A percentile compares a stretch with the other conserved stretches of the same genome.
These are phyloP conservation scores for Dendrolimus punctatus DNA, from an alignment of 1,140 invertebrate species.

Conservation along the genomic window DNA sequence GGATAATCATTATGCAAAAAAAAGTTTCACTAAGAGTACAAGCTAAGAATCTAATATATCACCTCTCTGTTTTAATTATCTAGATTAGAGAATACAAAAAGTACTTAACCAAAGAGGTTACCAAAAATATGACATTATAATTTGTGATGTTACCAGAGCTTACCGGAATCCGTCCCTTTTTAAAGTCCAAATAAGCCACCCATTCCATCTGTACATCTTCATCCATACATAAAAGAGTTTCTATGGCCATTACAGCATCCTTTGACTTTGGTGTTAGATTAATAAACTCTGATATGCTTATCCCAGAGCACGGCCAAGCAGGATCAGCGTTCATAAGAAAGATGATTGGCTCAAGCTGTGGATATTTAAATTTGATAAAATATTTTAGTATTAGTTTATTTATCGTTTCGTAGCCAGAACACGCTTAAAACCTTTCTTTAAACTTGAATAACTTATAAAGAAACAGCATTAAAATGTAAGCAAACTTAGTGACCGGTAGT, in stretches of 20 bases:
- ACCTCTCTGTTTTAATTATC: no score
- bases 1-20: background rate
- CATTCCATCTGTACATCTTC: constrained; percentile 40
- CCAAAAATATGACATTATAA: no score
- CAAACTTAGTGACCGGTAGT: no score
- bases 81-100: no score
- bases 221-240: constrained; percentile 43
- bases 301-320: constrained; percentile 49
- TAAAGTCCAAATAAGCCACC: constrained; percentile 33
- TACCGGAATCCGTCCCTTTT: constrained; percentile 35
- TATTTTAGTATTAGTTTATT: background rate
- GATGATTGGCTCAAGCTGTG: constrained; percentile 47
- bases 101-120: no score
- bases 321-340: constrained; percentile 36
- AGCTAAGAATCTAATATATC: no score
- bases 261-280: constrained; percentile 21
- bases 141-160: constrained; percentile 15
- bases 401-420: no score
- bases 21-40: background rate
- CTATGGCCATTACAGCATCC: constrained; percentile 33
- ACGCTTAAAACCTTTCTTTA: no score
- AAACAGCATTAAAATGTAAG: no score
- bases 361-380: constrained; percentile 4
- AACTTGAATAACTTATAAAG: no score
- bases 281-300: constrained; percentile 32